Evolutionary conservation across 1,140 invertebrate genomes (phyloP).

Genomic region (Neomicropteryx cornuta): DNA sequence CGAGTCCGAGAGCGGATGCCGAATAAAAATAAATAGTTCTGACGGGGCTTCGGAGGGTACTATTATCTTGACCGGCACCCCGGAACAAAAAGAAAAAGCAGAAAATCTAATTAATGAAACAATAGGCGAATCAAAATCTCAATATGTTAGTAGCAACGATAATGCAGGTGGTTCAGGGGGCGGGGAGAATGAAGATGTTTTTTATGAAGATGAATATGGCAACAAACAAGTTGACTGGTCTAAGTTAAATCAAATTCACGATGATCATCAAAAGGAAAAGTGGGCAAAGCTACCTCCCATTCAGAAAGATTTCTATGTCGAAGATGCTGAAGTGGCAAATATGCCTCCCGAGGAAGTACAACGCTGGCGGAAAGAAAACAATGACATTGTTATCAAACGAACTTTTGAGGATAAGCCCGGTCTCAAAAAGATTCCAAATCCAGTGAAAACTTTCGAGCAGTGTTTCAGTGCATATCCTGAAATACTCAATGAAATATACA

Average conservation of each 20-base stretch:
- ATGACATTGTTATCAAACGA: constrained; percentile 60
- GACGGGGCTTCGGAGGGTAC: constrained; percentile 27
- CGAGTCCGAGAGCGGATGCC: constrained; percentile 34
- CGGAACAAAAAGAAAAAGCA: constrained; percentile 38
- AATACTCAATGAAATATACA: constrained; percentile 68
- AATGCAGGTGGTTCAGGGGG: constrained; percentile 19
- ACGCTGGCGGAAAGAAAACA: constrained; percentile 47
- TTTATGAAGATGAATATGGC: constrained; percentile 21
- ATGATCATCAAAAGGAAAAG: constrained; percentile 38
- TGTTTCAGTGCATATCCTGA: constrained; percentile 76
- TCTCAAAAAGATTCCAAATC: constrained; percentile 61
- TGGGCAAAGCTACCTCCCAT: constrained; percentile 55
- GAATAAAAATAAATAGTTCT: constrained; percentile 30
- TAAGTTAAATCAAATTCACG: constrained; percentile 33
- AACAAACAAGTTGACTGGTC: constrained; percentile 29
- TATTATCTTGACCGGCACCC: constrained; percentile 40
- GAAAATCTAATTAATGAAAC: constrained; percentile 43
- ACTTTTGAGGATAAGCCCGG: constrained; percentile 36
- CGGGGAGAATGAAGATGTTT: constrained; percentile 24
- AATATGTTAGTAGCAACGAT: constrained; percentile 11
- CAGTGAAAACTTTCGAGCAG: constrained; percentile 72
- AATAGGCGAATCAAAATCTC: constrained; percentile 25
- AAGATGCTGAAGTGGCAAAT: constrained; percentile 56
- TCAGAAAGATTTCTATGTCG: constrained; percentile 76
- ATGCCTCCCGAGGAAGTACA: constrained; percentile 52